These are phyloP conservation scores for Battus philenor DNA, from an alignment of 1,140 invertebrate genomes.

Conservation along the genomic window DNA sequence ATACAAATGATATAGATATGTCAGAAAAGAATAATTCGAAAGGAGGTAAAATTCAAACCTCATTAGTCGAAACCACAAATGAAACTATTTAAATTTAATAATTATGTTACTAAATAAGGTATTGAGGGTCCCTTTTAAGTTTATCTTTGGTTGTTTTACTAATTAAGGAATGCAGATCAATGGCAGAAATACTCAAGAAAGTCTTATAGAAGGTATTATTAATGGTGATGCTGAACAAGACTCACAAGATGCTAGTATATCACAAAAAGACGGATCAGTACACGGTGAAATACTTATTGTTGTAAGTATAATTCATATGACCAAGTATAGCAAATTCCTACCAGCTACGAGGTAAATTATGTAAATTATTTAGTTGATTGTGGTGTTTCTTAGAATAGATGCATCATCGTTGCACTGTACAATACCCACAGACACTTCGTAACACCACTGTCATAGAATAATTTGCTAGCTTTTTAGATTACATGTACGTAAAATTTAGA, in stretches of 20 bases:
- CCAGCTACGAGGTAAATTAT: slow-evolving; percentile 52
- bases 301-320: slow-evolving; percentile 54
- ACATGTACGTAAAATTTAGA: slow-evolving; percentile 33
- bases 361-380: slow-evolving; percentile 49
- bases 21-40: slow-evolving; percentile 59
- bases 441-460: slow-evolving; percentile 57
- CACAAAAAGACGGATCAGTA: slow-evolving; percentile 47
- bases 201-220: slow-evolving; percentile 79
- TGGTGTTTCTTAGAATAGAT: slow-evolving; percentile 62
- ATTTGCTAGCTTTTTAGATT: slow-evolving; percentile 71
- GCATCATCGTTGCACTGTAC: slow-evolving; percentile 60
- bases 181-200: slow-evolving; percentile 67
- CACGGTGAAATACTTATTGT: slow-evolving; percentile 55
- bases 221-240: slow-evolving; percentile 80
- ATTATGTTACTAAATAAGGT: slow-evolving; percentile 40
- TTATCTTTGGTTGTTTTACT: slow-evolving; percentile 73
- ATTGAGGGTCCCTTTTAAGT: slow-evolving; percentile 63
- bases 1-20: slow-evolving; percentile 48
- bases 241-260: slow-evolving; percentile 75
- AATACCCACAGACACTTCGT: slow-evolving; percentile 50
- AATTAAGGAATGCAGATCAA: slow-evolving; percentile 66
- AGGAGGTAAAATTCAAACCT: slow-evolving; percentile 54
- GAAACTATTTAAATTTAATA: slow-evolving; percentile 57
- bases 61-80: slow-evolving; percentile 51
- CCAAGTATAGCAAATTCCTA: slow-evolving; percentile 25